Base-by-base conservation (phyloP, 53 echinoderm and acorn worm species). In the Crossaster papposus region DNA sequence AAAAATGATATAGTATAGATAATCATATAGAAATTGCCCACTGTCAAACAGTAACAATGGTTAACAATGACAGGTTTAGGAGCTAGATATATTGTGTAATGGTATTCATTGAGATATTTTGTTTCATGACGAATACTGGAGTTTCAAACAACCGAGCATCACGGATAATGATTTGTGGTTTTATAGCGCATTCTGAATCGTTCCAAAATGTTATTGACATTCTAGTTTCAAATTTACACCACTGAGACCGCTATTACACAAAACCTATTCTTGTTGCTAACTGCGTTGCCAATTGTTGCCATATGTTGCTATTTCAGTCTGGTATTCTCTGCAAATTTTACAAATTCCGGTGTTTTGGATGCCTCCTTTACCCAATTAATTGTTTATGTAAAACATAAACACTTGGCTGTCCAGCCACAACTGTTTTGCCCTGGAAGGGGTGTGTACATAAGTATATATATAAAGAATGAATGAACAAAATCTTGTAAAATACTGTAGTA, bases 391-490 rank as follows among this genome's bases (percentile, higher is more conserved):
- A 28, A 14, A 80, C 14, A 24, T 68, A 3, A 58, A 24, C n/a
- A 24, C 68, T 68, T 4, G 33, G 33, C 31, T 80, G 44, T 80
- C 22, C 30, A 29, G 31, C 55, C 1, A 31, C 29, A 37, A 37
- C 44, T 77, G 23, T 7, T 14, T 53, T 53, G 14, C 51, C 28
- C 51, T 53, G 22, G 30, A 26, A 62, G 28, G 34, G 81, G 63
- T 20, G 55, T 82, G 82, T 82, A 82, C 10, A 82, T 82, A 82
- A 36, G 32, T 82, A 65, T 82, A 82, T 71, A 84, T 72, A 72
- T 70, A 71, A 31, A 70, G 85, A 71, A 51, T 84, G 85, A 84
- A 84, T 84, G 85, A 72, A 84, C 85, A 84, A 72, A 82, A 30
- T 68, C 28, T 23, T 84, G 85, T 73, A 84, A 84, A 72, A 84